Evolutionary conservation across 23 tunicate species (phyloP).

Genomic region (Pegea sp.): DNA sequence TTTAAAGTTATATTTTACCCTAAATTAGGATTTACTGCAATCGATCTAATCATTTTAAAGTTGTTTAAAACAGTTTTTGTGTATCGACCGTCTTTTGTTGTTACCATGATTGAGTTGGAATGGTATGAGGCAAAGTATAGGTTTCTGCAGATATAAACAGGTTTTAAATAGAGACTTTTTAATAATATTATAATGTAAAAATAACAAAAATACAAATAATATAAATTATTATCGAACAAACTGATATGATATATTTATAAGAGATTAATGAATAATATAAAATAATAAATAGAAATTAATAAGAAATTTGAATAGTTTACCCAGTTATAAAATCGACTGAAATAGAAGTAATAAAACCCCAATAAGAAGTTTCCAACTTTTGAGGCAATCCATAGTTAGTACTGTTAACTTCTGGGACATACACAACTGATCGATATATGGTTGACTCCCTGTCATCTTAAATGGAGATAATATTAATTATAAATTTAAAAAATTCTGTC

Average conservation of each 20-base stretch:
- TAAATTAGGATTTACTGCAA: slow-evolving; percentile 36
- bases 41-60: slow-evolving; percentile 34
- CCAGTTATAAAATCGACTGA: slow-evolving; percentile 59
- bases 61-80: slow-evolving; percentile 13
- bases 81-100: slow-evolving; percentile 49
- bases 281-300: background rate
- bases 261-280: background rate
- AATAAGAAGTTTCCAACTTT: slow-evolving; percentile 18
- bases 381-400: slow-evolving; percentile 45
- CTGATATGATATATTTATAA: no score
- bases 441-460: no score
- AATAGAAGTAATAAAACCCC: slow-evolving; percentile 38
- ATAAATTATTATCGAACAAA: no score
- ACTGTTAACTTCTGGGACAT: slow-evolving; percentile 11
- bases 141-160: slow-evolving; percentile 14
- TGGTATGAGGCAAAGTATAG: slow-evolving; percentile 53
- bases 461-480: no score
- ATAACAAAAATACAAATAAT: background rate
- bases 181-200: background rate
- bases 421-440: slow-evolving; percentile 32
- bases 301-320: slow-evolving; percentile 9
- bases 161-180: background rate
- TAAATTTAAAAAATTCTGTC: no score
- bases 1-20: no score
- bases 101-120: slow-evolving; percentile 30